These are phyloP conservation scores for Drosophila parthenogenetica DNA, from an alignment of 2,888 invertebrate genomes.

Conservation along the genomic window DNA sequence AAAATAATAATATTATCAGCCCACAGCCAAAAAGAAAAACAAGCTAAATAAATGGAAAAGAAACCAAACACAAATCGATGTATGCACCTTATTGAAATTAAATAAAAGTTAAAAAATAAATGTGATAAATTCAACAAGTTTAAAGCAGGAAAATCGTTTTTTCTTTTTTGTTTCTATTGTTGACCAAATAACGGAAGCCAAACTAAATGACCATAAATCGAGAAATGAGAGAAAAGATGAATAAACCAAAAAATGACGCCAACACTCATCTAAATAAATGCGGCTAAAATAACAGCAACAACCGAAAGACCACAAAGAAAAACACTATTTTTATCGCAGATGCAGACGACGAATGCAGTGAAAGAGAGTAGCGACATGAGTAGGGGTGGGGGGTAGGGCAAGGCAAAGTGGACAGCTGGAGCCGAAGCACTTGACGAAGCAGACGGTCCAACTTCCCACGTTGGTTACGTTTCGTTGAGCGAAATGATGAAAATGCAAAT, in stretches of 20 bases:
- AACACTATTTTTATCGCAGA: conserved; percentile 67
- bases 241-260: conserved; percentile 43
- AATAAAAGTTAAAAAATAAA: conserved; percentile 66
- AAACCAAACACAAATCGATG: conserved; percentile 39
- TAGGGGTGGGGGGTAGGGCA: background rate
- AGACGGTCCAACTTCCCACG: conserved; percentile 71
- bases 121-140: conserved; percentile 67
- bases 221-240: conserved; percentile 15
- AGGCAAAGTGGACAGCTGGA: conserved; percentile 56
- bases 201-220: conserved; percentile 37
- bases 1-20: conserved; percentile 33
- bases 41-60: no score
- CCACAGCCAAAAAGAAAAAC: conserved; percentile 24
- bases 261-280: conserved; percentile 59
- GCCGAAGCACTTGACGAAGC: conserved; percentile 57
- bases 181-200: conserved; percentile 58
- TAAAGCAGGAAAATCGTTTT: conserved; percentile 33
- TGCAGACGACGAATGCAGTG: conserved; percentile 55
- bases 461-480: conserved; percentile 73
- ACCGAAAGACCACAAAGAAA: conserved; percentile 51
- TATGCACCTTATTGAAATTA: conserved; percentile 59
- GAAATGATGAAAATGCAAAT: conserved; percentile 72
- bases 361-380: background rate
- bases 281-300: conserved; percentile 35
- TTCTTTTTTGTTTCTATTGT: conserved; percentile 9